Evolutionary conservation across 2,113 vertebrate species (phyloP).

Genomic region (Tichodroma muraria): DNA sequence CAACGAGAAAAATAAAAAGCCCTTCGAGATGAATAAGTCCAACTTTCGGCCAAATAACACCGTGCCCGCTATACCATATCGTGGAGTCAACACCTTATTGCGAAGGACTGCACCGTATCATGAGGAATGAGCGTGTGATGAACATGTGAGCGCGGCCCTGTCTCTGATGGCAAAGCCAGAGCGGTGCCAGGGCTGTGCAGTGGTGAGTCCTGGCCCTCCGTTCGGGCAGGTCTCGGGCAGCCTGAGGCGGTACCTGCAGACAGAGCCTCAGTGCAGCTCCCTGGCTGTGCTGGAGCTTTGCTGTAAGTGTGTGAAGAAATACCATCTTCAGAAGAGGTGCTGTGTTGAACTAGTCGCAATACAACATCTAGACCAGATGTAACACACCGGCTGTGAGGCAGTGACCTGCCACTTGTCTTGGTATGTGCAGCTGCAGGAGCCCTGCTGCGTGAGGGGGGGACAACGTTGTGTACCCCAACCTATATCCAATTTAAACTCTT

Average conservation of each 20-base stretch:
- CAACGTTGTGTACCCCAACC: accelerated
- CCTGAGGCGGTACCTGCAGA: accelerated
- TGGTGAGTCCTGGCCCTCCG: accelerated
- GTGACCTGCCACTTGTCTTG: not conserved
- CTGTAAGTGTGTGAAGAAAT: not conserved
- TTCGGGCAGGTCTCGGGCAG: not conserved
- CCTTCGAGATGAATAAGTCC: not conserved
- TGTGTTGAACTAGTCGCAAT: not conserved
- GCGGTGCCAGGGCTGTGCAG: accelerated
- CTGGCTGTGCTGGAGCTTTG: not conserved
- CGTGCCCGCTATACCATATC: accelerated
- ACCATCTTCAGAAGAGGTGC: not conserved
- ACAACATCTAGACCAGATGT: not conserved
- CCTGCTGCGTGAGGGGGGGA: accelerated
- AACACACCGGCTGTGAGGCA: no score
- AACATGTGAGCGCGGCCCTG: not conserved
- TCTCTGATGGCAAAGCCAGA: not conserved
- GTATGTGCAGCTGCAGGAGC: not conserved
- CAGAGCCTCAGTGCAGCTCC: no score
- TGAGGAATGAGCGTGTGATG: not conserved
- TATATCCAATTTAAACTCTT: not conserved
- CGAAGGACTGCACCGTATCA: accelerated
- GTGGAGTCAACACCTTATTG: not conserved
- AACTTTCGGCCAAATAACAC: not conserved
- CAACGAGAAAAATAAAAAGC: not conserved